Base-by-base conservation (phyloP, 64 coral and sea anemone species). In the Stichodactyla mertensii region DNA sequence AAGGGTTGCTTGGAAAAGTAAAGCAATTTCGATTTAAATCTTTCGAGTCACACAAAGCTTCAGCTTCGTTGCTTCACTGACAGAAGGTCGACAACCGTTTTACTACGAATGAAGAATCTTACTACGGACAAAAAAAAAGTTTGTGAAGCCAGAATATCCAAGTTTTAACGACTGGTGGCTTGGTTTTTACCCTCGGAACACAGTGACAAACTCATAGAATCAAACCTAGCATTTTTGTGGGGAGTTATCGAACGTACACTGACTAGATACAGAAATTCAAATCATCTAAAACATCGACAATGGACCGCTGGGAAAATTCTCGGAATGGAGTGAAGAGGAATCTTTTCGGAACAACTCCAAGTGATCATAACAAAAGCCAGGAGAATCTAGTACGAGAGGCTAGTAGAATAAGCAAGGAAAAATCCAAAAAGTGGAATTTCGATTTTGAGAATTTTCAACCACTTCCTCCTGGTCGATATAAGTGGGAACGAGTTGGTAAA, bases 381-480 rank as follows among this genome's bases (percentile, higher is more conserved):
- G 80, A 82, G 19, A 57, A 53, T 27, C 13, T 82, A 26, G 16
- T 55, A 51, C 51, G 80, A 52, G 80, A 82, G 51, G 55, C 55
- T 2, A 57, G 27, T 55, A 54, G 55, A 5, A 55, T 55, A 16
- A 55, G 18, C 51, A 82, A 16, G 24, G 80, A 82, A 55, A 82
- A 82, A 82, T 19, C 80, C 20, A 22, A 82, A 16, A 82, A n/a
- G 15, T 82, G 80, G 80, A 82, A 82, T 82, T 82, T 82, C 54
- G 80, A 82, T 22, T 82, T 82, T 57, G 80, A 82, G 23, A 82
- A 82, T n/a, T 82, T 82, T 55, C 4, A 82, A 82, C 80, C 80
- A 5, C 80, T 82, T n/a, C 80, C 80, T 8, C 80, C 80, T 2
- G 80, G 80, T 20, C 28, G 80, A 8, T 82, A 82, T 27, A 82